phyloP scores from a whole-genome alignment of 2,888 invertebrate genomes.

The Drosophila diplacantha region DNA sequence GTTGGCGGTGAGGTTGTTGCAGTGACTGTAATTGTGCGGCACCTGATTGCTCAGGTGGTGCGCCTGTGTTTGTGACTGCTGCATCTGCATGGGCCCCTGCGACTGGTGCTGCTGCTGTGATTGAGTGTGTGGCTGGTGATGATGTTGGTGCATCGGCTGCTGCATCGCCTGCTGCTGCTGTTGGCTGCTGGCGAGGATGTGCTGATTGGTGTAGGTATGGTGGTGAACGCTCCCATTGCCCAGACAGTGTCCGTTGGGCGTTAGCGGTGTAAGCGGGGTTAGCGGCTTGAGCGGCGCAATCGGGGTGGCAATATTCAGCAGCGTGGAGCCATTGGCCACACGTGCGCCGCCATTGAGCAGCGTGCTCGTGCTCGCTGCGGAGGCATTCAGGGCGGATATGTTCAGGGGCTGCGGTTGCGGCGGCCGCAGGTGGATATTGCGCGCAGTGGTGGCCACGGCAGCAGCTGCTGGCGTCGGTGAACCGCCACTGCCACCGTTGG shows the following conservation, averaged over 20 bases:
- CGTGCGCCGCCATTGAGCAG: constrained; percentile 72
- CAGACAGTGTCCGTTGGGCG: constrained; percentile 66
- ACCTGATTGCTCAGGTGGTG: constrained; percentile 17
- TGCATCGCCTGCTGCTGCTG: constrained; percentile 28
- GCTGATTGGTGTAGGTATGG: constrained; percentile 74
- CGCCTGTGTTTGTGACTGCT: constrained; percentile 11
- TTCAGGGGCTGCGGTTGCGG: constrained; percentile 84
- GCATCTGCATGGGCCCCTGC: constrained; percentile 12
- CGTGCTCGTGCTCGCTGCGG: constrained; percentile 49
- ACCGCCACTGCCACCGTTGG: constrained; percentile 23
- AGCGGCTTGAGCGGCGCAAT: constrained; percentile 63
- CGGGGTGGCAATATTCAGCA: constrained; percentile 63
- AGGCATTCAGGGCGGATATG: constrained; percentile 81
- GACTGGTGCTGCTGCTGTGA: constrained; percentile 24
- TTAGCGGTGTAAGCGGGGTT: constrained; percentile 65
- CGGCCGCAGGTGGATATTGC: constrained; percentile 75
- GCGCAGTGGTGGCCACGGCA: constrained; percentile 71
- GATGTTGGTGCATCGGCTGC: constrained; percentile 17
- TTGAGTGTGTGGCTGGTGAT: constrained; percentile 4
- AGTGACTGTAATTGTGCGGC: constrained; percentile 39
- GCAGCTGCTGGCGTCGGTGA: constrained; percentile 60
- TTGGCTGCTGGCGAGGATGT: constrained; percentile 64
- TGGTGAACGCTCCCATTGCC: constrained; percentile 63
- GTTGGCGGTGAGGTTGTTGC: constrained; percentile 48
- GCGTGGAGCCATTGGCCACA: constrained; percentile 71